These are phyloP conservation scores for Scleropages formosus DNA, from an alignment of 2,797 vertebrate genomes.

Conservation along the genomic window DNA sequence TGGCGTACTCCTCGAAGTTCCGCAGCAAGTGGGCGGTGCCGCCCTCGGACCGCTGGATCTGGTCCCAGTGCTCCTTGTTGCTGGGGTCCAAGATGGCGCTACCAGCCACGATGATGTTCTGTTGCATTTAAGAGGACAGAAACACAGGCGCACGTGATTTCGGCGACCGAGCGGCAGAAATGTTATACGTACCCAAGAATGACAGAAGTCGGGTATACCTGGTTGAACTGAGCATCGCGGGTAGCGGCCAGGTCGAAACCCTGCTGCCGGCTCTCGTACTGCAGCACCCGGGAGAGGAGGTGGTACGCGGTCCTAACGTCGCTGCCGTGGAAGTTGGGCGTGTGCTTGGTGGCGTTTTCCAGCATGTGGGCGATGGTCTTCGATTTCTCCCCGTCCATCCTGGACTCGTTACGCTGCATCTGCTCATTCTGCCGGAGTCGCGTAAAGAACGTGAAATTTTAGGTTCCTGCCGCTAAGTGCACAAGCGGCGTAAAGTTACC, in stretches of 20 bases:
- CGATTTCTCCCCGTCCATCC: constrained; percentile 65
- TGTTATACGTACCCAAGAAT: background rate
- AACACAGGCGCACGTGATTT: background rate
- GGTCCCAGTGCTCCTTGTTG: constrained; percentile 77
- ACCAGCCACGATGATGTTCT: constrained; percentile 74
- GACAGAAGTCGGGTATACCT: constrained; percentile 65
- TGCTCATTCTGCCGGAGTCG: constrained; percentile 69
- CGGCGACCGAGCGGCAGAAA: background rate
- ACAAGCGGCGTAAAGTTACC: background rate
- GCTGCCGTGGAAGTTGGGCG: constrained; percentile 60
- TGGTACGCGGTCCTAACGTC: constrained; percentile 77
- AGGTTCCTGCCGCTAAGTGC: background rate
- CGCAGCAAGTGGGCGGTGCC: constrained; percentile 70
- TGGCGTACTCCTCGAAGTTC: constrained; percentile 74
- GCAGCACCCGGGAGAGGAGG: constrained; percentile 70
- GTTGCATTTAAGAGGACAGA: constrained; percentile 37
- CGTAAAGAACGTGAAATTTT: background rate
- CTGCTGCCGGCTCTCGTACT: constrained; percentile 73
- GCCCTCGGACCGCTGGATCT: constrained; percentile 74
- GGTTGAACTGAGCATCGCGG: constrained; percentile 74
- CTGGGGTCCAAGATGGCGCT: constrained; percentile 72
- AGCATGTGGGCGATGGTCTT: constrained; percentile 62
- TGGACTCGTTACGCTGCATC: constrained; percentile 70
- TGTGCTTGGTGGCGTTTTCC: constrained; percentile 63
- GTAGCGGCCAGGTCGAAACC: constrained; percentile 81